Conservation (phyloP, 2,888 invertebrate species). For the Apamea crenata region DNA sequence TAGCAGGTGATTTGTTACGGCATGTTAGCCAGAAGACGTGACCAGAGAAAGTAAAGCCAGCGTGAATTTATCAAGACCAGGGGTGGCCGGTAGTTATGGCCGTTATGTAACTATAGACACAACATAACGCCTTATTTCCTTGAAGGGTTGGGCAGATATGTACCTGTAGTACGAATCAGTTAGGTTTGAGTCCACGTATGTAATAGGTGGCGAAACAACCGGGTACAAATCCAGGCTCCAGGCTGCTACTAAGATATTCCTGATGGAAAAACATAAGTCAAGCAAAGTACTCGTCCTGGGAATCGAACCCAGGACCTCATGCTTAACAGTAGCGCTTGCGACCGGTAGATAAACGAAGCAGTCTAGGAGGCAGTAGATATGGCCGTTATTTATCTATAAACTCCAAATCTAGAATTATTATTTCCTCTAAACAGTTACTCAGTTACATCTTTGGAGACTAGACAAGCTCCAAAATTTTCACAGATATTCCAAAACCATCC, state of each 20-base stretch:
- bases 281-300: background rate
- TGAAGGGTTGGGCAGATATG: background rate
- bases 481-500: no score
- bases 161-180: background rate
- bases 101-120: constrained; percentile 20
- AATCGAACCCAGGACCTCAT: background rate
- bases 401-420: background rate
- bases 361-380: background rate
- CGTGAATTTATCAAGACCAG: constrained; percentile 77
- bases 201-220: background rate
- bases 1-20: constrained; percentile 67
- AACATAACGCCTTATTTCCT: background rate
- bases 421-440: background rate
- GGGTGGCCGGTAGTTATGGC: constrained; percentile 65
- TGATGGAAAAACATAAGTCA: background rate
- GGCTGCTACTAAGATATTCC: background rate
- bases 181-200: background rate
- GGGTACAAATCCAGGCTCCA: background rate
- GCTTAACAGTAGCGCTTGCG: background rate
- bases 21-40: constrained; percentile 72
- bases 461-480: background rate
- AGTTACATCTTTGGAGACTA: background rate
- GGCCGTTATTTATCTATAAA: background rate
- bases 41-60: constrained; percentile 82
- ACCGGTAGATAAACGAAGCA: no score